Conservation (phyloP, 2,797 vertebrate species). For the Lithobates pipiens region DNA sequence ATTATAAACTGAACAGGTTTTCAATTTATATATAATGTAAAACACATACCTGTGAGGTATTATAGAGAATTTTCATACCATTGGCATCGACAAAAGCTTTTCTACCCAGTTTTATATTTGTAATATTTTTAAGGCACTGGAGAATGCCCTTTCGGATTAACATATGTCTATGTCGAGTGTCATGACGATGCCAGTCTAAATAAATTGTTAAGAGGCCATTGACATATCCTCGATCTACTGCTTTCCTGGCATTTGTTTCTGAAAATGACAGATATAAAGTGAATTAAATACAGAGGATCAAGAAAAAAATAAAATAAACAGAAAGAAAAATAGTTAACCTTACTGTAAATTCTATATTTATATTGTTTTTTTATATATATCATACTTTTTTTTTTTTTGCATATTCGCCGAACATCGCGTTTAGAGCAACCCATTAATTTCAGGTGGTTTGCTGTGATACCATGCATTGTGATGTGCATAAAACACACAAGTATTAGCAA, state of each 20-base stretch:
- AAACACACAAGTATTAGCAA: too few species aligned
- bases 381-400: too few species aligned
- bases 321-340: background rate
- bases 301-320: background rate
- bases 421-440: too few species aligned
- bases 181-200: slow-evolving; percentile 95
- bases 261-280: slow-evolving; percentile 64
- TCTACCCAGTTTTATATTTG: slow-evolving; percentile 93
- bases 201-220: slow-evolving; percentile 86
- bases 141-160: slow-evolving; percentile 94
- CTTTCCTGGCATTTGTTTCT: slow-evolving; percentile 92
- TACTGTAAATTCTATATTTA: background rate
- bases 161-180: slow-evolving; percentile 91
- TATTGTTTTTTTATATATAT: background rate
- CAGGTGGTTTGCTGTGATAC: too few species aligned
- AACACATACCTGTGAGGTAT: slow-evolving; percentile 84
- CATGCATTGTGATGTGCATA: too few species aligned
- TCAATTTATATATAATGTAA: background rate
- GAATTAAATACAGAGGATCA: background rate
- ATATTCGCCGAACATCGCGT: too few species aligned
- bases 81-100: slow-evolving; percentile 92
- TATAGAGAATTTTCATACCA: slow-evolving; percentile 95
- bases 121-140: slow-evolving; percentile 92
- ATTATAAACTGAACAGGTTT: background rate
- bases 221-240: slow-evolving; percentile 89